Evolutionary conservation across 2,797 vertebrate species (phyloP), one percentile per base, ranked within the genome.

Genomic region (Tragelaphus oryx): DNA sequence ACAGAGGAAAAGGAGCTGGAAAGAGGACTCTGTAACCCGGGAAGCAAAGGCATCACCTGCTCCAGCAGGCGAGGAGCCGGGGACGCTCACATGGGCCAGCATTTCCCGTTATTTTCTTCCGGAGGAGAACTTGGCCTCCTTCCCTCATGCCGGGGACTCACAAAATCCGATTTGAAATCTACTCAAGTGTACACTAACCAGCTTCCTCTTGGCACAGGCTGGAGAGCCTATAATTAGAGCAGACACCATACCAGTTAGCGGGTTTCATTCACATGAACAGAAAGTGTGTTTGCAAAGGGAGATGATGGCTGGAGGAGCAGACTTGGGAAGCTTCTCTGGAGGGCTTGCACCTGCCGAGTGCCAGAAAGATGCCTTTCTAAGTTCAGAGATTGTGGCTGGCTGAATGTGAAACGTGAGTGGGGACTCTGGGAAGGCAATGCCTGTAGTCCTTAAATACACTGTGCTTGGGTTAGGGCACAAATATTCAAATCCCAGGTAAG

Each of bases 171-270:
- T 97, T 97, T 97, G 98, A 98, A 98, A 96, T 96, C 97, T 93
- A 96, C 98, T 98, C 97, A 97, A 97, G 97, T 97, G 98, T 97
- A 96, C 98, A 95, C 97, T 97, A 98, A 97, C 97, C 97, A 97
- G 6, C 98, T 97, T 97, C 97, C 98, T 97, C 87, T 98, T 98
- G 97, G 98, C 98, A 95, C 37, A 1, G 97, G 60, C 97, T 89
- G 20, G 97, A 97, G 92, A 98, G 97, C 97, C 96, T 98, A 97
- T 97, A 98, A 98, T 98, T 98, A 98, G 98, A 97, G 98, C 98
- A 98, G 98, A 98, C 98, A 97, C 98, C 97, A 30, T 98, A 92
- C 98, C 98, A 98, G 97, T 98, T 98, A 98, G 98, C 86, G 97
- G 91, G 94, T 97, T 98, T 95, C 98, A 90, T 96, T 96, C 97